Conservation (phyloP, 2,888 invertebrate genomes). For the Drosophila atripex region DNA sequence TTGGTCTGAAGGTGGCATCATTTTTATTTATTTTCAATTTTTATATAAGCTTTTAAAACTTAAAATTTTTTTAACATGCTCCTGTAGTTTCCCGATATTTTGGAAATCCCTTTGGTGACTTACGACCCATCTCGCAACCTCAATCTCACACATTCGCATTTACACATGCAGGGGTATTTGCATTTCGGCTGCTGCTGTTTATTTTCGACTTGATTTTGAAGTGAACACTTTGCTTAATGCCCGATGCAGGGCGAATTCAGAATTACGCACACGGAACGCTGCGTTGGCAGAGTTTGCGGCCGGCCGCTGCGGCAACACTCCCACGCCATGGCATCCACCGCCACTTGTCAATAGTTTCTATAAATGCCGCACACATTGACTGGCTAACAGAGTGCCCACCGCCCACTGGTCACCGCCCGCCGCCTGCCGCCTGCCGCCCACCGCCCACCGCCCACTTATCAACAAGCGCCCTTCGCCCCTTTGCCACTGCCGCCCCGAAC, state of each 20-base stretch:
- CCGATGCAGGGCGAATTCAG: conserved; percentile 62
- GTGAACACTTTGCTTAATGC: conserved; percentile 80
- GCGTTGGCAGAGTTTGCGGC: conserved; percentile 71
- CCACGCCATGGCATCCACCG: not conserved
- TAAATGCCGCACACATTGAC: conserved; percentile 61
- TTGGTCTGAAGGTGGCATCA: no score
- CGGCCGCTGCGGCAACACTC: conserved; percentile 44
- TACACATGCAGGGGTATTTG: conserved; percentile 42
- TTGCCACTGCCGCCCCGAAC: not conserved
- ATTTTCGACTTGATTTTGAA: conserved; percentile 79
- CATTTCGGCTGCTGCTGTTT: conserved; percentile 68
- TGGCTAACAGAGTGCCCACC: not conserved
- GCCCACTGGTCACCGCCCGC: not conserved
- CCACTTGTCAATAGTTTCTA: conserved; percentile 67
- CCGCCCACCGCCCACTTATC: not conserved
- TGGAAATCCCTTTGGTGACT: not conserved
- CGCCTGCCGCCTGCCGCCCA: not conserved
- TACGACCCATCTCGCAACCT: conserved; percentile 17
- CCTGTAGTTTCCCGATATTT: not conserved
- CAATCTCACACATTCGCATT: conserved; percentile 16
- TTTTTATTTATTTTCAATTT: no score
- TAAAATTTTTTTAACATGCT: no score
- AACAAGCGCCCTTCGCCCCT: conserved; percentile 23
- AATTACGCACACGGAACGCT: conserved; percentile 74
- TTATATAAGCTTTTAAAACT: no score